Evolutionary conservation across 2,888 invertebrate genomes (phyloP).

Genomic region (Mythimna vitellina): DNA sequence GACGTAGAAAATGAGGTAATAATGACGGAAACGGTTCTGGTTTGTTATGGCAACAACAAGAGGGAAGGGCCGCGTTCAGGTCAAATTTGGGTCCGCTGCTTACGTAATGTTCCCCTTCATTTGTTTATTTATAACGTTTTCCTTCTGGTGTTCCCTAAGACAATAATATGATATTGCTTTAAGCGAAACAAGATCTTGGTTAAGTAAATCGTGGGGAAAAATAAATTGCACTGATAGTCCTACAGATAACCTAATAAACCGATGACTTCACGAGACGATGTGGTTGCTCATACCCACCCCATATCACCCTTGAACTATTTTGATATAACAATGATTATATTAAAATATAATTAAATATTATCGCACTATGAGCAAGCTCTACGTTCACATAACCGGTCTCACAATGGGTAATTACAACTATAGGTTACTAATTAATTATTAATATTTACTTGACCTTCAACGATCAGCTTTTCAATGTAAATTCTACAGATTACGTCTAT

Average conservation of each 20-base stretch:
- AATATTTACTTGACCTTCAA: conserved; percentile 75
- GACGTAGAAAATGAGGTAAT: conserved; percentile 20
- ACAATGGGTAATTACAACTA: conserved; percentile 64
- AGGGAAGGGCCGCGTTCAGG: conserved; percentile 31
- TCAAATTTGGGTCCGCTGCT: conserved; percentile 36
- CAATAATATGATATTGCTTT: neutral
- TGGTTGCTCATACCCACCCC: neutral
- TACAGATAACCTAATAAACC: conserved; percentile 23
- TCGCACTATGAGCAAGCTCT: conserved; percentile 13
- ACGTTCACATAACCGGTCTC: conserved; percentile 29
- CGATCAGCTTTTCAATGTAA: conserved; percentile 77
- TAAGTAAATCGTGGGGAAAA: neutral
- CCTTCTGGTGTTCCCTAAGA: conserved; percentile 26
- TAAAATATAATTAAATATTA: conserved; percentile 28
- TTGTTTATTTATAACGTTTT: conserved; percentile 54
- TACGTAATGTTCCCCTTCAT: conserved; percentile 29
- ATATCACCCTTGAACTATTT: conserved; percentile 41
- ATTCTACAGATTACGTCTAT: conserved; percentile 69
- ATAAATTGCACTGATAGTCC: neutral
- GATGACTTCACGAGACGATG: conserved; percentile 24
- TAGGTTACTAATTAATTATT: conserved; percentile 64
- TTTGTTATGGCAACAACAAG: conserved; percentile 35
- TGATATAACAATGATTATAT: conserved; percentile 25
- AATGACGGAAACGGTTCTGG: conserved; percentile 11
- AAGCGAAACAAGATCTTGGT: conserved; percentile 16